Evolutionary conservation across 2,797 vertebrate genomes (phyloP), one percentile per base, ranked within the genome.

Genomic region (Catostomus latipinnis): DNA sequence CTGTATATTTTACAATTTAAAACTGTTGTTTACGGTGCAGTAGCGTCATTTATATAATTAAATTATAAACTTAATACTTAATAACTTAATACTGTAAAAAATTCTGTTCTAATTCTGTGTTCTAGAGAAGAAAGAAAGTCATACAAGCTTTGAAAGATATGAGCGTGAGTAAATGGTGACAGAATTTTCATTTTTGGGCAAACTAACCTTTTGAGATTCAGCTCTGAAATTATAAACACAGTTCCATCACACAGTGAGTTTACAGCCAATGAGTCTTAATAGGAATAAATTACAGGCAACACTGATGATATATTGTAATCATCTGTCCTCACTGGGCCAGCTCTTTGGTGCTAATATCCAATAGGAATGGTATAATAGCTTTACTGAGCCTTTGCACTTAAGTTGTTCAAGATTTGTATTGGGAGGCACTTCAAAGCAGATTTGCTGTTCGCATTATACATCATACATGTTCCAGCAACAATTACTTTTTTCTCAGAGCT

Each of bases 361-460:
- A 62, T 70, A 22, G 48, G 48, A 78, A 49, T 12, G 10, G 22
- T 18, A 8, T 34, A 63, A 63, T 52, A 60, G 43, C 14, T 79
- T 68, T 46, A 63, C 22, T 63, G 78, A 56, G 58, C 54, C 56
- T 50, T 16, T 49, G 14, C 12, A 13, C 61, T 69, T 50, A 58
- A 75, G 52, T 79, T 58, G 61, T 58, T 46, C 4, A 43, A 73
- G 71, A 69, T 70, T 14, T 65, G 43, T 77, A 82, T 84, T 78
- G 76, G 80, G 77, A 67, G 11, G 71, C 84, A 85, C 86, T 87
- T 91, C 88, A 91, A 89, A 90, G 86, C 48, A 43, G 50, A n/a
- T 22, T 70, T 75, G 66, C 76, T 80, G 80, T 82, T 89, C 83
- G 45, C 60, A 84, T 85, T 53, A 8, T 81, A 87, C 72, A 79